These are phyloP conservation scores for Catagonus wagneri DNA, from an alignment of 2,113 vertebrate species.

Conservation along the genomic window DNA sequence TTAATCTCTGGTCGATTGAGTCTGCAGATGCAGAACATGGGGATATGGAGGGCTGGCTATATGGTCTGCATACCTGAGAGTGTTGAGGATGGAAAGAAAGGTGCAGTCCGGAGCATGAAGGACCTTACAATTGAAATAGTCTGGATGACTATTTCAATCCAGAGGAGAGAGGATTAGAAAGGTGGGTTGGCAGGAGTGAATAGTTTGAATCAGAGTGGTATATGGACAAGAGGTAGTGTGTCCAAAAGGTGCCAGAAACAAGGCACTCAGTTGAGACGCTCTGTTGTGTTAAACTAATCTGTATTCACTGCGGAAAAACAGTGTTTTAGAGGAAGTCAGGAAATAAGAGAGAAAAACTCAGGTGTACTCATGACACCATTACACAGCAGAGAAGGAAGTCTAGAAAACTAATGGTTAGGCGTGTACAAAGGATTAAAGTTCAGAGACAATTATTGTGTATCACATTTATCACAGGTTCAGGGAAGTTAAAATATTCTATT, in stretches of 20 bases:
- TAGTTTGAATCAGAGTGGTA: not conserved
- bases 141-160: too few relatives aligned
- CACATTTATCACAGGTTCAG: conserved; percentile 79
- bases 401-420: not conserved
- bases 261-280: not conserved
- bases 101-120: too few relatives aligned
- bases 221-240: not conserved
- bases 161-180: too few relatives aligned
- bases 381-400: not conserved
- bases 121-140: too few relatives aligned
- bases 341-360: not conserved
- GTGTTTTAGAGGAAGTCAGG: not conserved
- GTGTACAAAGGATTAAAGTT: not conserved
- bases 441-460: conserved; percentile 69
- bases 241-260: not conserved
- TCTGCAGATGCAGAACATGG: too few relatives aligned
- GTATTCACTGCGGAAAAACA: not conserved
- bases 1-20: too few relatives aligned
- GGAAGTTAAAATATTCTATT: conserved; percentile 84
- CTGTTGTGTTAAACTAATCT: not conserved
- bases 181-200: not conserved
- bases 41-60: too few relatives aligned
- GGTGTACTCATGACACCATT: not conserved
- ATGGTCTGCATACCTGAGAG: too few relatives aligned
- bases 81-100: too few relatives aligned